phyloP scores from a whole-genome alignment of 35 echinoderm and acorn worm genomes.

The Holothuria glaberrima region DNA sequence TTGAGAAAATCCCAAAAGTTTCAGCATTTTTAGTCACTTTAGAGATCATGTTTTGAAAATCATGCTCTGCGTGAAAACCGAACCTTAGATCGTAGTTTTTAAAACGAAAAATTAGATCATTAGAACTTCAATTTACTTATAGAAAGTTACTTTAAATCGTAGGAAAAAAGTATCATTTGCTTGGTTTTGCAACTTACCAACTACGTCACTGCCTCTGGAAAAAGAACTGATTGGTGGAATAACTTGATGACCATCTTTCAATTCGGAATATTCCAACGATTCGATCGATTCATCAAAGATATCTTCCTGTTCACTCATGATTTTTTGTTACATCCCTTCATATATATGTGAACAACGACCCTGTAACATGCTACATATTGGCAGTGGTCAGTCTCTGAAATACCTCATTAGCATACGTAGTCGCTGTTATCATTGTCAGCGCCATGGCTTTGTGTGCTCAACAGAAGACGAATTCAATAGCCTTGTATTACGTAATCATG shows the following conservation, averaged over 20 bases:
- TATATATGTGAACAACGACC: neutral
- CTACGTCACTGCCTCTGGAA: conserved; percentile 6
- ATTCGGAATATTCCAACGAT: conserved; percentile 1
- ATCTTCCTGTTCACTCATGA: conserved; percentile 27
- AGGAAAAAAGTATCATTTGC: no score
- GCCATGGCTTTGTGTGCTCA: neutral
- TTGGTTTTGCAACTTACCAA: conserved; percentile 13
- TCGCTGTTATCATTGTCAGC: conserved; percentile 1
- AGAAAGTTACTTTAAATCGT: no score
- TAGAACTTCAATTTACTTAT: no score
- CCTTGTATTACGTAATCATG: conserved; percentile 50
- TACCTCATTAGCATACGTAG: conserved; percentile 37
- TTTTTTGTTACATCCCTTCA: neutral
- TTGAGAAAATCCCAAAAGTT: no score
- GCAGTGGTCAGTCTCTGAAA: neutral
- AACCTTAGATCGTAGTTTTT: no score
- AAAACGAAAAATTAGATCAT: no score
- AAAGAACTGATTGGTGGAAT: conserved; percentile 43
- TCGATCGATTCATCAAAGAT: conserved; percentile 28
- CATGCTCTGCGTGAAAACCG: no score
- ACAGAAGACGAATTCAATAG: conserved; percentile 20
- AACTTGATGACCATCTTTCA: conserved; percentile 15
- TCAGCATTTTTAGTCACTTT: no score
- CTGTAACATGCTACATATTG: neutral
- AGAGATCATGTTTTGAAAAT: no score